Conservation (phyloP, 2,113 vertebrate genomes). For the Gambusia affinis region DNA sequence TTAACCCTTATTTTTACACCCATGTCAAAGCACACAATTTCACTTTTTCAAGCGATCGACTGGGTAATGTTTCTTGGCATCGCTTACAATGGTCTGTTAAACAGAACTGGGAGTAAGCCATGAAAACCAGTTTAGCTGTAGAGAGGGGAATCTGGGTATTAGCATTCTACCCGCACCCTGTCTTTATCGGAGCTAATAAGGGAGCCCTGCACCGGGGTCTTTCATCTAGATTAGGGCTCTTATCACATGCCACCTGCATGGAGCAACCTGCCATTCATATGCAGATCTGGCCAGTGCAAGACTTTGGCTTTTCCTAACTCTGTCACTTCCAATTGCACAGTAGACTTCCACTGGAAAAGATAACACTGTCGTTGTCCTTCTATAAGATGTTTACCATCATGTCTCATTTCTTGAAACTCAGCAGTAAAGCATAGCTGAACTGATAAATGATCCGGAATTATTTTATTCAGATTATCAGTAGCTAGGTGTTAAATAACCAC, state of each 20-base stretch:
- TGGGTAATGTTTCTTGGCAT: slow-evolving; percentile 44
- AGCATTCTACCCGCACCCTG: slow-evolving; percentile 66
- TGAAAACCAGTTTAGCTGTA: slow-evolving; percentile 28
- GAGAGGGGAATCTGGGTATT: slow-evolving; percentile 62
- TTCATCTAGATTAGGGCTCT: slow-evolving; percentile 77
- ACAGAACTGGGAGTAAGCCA: slow-evolving; percentile 42
- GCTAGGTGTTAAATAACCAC: not conserved
- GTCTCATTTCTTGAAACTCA: slow-evolving; percentile 33
- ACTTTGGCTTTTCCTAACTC: slow-evolving; percentile 62
- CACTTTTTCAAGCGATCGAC: slow-evolving; percentile 49
- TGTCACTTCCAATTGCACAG: slow-evolving; percentile 67
- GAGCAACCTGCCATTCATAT: slow-evolving; percentile 73
- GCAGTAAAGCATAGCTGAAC: not conserved
- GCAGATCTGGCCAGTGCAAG: slow-evolving; percentile 61
- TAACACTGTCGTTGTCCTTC: slow-evolving; percentile 58
- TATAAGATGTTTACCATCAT: slow-evolving; percentile 34
- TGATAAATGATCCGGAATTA: not conserved
- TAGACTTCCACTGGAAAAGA: slow-evolving; percentile 46
- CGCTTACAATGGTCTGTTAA: slow-evolving; percentile 59
- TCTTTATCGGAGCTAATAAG: slow-evolving; percentile 75
- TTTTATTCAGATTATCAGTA: not conserved
- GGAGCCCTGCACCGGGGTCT: slow-evolving; percentile 66
- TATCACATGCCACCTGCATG: slow-evolving; percentile 77
- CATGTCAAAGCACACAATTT: slow-evolving; percentile 20
- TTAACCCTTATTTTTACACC: slow-evolving; percentile 43